phyloP scores from a whole-genome alignment of 2,888 invertebrate species.

The Zygothrica quintamaculata region DNA sequence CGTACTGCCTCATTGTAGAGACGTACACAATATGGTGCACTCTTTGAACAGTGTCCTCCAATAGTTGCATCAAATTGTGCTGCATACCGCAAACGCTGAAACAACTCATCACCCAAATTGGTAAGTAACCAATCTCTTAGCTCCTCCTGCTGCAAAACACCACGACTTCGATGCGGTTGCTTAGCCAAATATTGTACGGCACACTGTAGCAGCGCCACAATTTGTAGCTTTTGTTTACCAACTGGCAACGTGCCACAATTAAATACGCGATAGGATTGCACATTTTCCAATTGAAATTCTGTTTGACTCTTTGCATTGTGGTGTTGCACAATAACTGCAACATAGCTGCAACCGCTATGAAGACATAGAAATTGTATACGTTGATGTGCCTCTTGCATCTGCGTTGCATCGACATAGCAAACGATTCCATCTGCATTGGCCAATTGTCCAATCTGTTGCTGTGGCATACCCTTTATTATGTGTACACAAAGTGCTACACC shows the following conservation, averaged over 20 bases:
- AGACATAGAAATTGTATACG: slow-evolving; percentile 74
- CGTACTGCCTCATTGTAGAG: slow-evolving; percentile 89
- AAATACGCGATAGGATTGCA: slow-evolving; percentile 81
- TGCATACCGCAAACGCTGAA: slow-evolving; percentile 85
- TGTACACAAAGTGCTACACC: slow-evolving; percentile 82
- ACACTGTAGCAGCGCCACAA: slow-evolving; percentile 81
- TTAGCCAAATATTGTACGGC: slow-evolving; percentile 69
- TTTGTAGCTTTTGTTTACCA: slow-evolving; percentile 25
- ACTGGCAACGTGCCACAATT: slow-evolving; percentile 34
- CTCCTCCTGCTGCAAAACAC: slow-evolving; percentile 86
- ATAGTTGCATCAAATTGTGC: slow-evolving; percentile 74
- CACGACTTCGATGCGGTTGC: slow-evolving; percentile 76
- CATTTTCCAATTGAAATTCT: slow-evolving; percentile 63
- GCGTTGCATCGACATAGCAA: slow-evolving; percentile 67
- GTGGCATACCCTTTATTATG: slow-evolving; percentile 71
- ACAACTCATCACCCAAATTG: slow-evolving; percentile 87
- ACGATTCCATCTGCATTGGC: slow-evolving; percentile 79
- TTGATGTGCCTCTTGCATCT: slow-evolving; percentile 57
- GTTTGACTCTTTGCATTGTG: slow-evolving; percentile 23
- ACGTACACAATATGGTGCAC: slow-evolving; percentile 86
- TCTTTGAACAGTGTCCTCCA: slow-evolving; percentile 82
- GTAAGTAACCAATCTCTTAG: slow-evolving; percentile 86
- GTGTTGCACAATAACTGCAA: slow-evolving; percentile 78
- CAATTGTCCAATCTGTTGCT: slow-evolving; percentile 54
- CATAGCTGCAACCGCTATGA: slow-evolving; percentile 63